Evolutionary conservation across 23 tunicate genomes (phyloP), one percentile per base, ranked within the genome.

Genomic region (Aplidium turbinatum): DNA sequence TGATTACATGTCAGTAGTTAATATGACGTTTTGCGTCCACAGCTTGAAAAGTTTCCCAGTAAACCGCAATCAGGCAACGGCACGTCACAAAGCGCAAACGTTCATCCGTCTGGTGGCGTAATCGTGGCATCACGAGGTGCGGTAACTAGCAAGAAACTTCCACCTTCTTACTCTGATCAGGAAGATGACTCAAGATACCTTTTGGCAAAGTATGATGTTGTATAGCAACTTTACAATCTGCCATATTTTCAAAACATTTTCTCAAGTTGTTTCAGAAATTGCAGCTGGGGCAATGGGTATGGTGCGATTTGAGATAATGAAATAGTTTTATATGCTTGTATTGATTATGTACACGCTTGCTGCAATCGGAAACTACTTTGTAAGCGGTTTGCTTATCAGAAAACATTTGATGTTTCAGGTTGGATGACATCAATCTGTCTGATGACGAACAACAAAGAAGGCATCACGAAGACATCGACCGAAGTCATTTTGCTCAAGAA

Each of bases 41-140:
- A 86, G 93, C 79, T 86, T 21, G 93, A 86, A 42, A 58, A 85
- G 7, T 73, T 86, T 34, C 93, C 93, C 3, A 75, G 61, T 51
- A 86, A 86, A 47, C 4, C 64, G 36, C 76, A 72, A 26, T 42
- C 74, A 16, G 25, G 23, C 0, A 68, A 63, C 31, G 42, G 47
- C 40, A 72, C 39, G 5, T 24, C 71, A 53, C 77, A 42, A 31
- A 76, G 47, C 20, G 75, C 47, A 18, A 57, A 42, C 31, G 31
- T 23, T 75, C 82, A 72, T 13, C 61, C 82, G 7, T 22, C 35
- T 2, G 61, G 56, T 58, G 68, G 61, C 1, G 70, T 31, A 57
- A 65, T 13, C 19, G n/a, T n/a, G n/a, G n/a, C n/a, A n/a, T n/a
- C n/a, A n/a, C 54, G 21, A 9, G 68, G 75, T 11, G 64, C 60